Conservation (phyloP, 2,888 invertebrate species). For the Cheiracanthium punctorium region DNA sequence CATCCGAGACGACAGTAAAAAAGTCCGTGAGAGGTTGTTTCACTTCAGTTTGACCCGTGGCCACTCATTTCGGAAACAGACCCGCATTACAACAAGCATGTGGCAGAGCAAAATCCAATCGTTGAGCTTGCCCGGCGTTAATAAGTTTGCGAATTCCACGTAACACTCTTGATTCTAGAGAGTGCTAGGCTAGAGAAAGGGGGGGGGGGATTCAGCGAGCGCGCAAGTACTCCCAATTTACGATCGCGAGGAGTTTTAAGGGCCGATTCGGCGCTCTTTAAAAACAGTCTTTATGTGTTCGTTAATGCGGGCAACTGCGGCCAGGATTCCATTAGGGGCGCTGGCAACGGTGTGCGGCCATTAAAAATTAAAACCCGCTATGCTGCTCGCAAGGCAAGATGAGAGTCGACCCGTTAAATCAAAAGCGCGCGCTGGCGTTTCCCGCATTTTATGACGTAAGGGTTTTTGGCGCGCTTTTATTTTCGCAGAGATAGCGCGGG, state of each 20-base stretch:
- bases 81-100: too few species aligned
- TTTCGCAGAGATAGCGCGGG: conserved; percentile 46
- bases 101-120: neutral
- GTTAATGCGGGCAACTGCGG: conserved; percentile 56
- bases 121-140: neutral
- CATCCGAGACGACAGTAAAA: too few species aligned
- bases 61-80: neutral
- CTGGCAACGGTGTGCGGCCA: conserved; percentile 43
- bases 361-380: conserved; percentile 64
- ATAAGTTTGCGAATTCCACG: conserved; percentile 29
- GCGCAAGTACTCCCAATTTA: conserved; percentile 36
- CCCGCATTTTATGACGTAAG: conserved; percentile 25
- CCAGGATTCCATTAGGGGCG: conserved; percentile 60
- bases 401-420: conserved; percentile 52
- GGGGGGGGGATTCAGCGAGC: neutral
- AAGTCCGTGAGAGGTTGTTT: too few species aligned
- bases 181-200: neutral
- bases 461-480: conserved; percentile 50
- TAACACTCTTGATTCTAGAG: neutral
- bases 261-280: conserved; percentile 59
- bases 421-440: conserved; percentile 34
- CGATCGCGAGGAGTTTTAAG: conserved; percentile 46
- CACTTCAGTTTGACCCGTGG: neutral
- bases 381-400: conserved; percentile 5
- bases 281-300: conserved; percentile 64